These are phyloP conservation scores for Percopsis transmontana DNA, from an alignment of 2,113 vertebrate genomes.

Conservation along the genomic window DNA sequence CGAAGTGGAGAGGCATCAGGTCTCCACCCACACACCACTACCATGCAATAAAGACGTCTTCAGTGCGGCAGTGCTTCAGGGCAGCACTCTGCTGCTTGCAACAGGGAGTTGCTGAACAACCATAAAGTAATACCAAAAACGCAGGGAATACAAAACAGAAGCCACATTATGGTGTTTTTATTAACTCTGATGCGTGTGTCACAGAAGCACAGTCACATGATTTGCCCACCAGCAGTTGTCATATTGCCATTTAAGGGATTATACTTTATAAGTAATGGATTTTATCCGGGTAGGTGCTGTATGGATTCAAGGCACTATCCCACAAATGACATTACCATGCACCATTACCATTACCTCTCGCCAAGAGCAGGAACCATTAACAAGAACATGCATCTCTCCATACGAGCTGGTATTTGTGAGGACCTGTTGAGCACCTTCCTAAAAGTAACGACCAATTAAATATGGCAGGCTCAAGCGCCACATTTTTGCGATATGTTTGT, in stretches of 20 bases:
- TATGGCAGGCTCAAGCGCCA: no score
- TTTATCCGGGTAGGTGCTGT: no score
- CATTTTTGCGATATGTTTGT: no score
- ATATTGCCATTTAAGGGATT: background rate
- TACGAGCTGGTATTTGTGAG: no score
- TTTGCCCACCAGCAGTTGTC: background rate
- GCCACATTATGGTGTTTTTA: constrained; percentile 8
- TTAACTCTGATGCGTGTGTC: background rate
- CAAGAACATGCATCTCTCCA: no score
- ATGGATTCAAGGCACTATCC: background rate
- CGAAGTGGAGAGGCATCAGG: constrained; percentile 21
- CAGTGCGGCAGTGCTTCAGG: constrained; percentile 10
- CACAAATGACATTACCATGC: background rate
- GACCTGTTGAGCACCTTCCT: no score
- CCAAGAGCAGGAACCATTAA: constrained; percentile 16
- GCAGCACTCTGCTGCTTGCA: background rate
- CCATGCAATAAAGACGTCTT: constrained; percentile 44
- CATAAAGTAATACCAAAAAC: constrained; percentile 17
- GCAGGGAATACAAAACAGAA: constrained; percentile 25
- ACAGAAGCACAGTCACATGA: background rate
- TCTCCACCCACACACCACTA: constrained; percentile 41
- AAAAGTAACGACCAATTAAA: no score
- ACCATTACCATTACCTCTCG: constrained; percentile 4
- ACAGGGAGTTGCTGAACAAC: constrained; percentile 10
- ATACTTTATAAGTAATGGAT: background rate